phyloP scores from a whole-genome alignment of 2,888 invertebrate species.

The Rhamnusium bicolor region DNA sequence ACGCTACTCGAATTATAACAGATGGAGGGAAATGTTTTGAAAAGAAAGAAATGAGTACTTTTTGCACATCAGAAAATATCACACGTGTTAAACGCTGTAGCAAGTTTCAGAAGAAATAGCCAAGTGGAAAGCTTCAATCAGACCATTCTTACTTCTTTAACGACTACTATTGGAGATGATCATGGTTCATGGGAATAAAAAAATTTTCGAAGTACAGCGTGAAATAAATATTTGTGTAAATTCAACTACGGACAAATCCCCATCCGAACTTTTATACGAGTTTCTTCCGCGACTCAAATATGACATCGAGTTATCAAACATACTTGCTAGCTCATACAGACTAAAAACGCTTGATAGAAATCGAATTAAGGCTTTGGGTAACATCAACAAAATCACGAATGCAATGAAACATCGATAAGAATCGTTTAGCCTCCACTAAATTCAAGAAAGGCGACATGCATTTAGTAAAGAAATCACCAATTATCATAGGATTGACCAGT shows the following conservation, averaged over 20 bases:
- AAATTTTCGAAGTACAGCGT: constrained; percentile 1
- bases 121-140: constrained; percentile 8
- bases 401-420: background rate
- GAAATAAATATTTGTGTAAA: background rate
- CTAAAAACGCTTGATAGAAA: background rate
- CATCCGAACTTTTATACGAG: too few relatives aligned
- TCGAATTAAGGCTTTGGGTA: background rate
- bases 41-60: background rate
- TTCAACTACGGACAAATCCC: background rate
- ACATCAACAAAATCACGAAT: background rate
- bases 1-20: constrained; percentile 4
- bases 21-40: constrained; percentile 8
- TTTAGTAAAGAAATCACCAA: constrained; percentile 9
- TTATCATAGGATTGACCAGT: constrained; percentile 34
- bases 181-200: too few relatives aligned
- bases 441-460: background rate
- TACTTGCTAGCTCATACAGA: background rate
- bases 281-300: too few relatives aligned
- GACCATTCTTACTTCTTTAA: background rate
- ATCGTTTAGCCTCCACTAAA: background rate
- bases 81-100: constrained; percentile 15
- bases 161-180: background rate
- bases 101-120: constrained; percentile 6
- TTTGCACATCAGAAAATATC: constrained; percentile 6
- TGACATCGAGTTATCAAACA: too few relatives aligned